Evolutionary conservation across 2,888 invertebrate genomes (phyloP), one percentile per base, ranked within the genome.

Genomic region (Archips crataeganus): DNA sequence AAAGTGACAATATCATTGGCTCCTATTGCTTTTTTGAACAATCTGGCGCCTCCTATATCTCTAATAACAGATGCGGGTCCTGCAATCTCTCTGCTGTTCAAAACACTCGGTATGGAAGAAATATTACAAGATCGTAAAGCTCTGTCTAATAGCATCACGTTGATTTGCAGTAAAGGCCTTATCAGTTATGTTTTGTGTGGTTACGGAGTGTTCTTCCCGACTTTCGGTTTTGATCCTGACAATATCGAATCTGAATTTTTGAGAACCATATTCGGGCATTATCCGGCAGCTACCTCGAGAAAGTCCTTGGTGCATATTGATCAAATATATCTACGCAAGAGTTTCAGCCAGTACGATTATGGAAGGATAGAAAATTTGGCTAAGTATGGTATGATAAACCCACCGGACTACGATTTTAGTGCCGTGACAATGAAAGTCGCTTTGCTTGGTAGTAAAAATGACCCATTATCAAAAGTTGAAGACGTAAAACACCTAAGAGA

Each of bases 311-410:
- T 81, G 2, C 90, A 91, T 71, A 81, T 80, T 23, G 72, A 77
- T 2, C 88, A 90, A 75, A 76, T 87, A 9, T 75, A 80, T 3
- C n/a, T 66, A 2, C 76, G 78, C 0, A 79, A 76, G 57, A 77
- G 67, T 8, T 90, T 90, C 71, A 75, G 79, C 0, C 70, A 78
- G 5, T 91, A 84, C 64, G 87, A 91, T 59, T 86, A 89, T 64
- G 88, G 89, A 0, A 4, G 61, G 0, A n/a, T 2, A 0, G 63
- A 77, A 42, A 90, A 90, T 74, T 45, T 85, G 54, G 34, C 49
- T 0, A 15, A 65, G 0, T 90, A 90, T 60, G 78, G 80, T 0
- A 78, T 80, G 0, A 15, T 10, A 0, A 42, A 47, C 1, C 85
- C 89, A 0, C 90, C 90, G 0, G 70, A 75, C 1, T 90, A 90